A percentile compares a stretch with the other conserved stretches of the same genome.
phyloP scores from a whole-genome alignment of 2,888 invertebrate species.

The Cheilosia scutellata region DNA sequence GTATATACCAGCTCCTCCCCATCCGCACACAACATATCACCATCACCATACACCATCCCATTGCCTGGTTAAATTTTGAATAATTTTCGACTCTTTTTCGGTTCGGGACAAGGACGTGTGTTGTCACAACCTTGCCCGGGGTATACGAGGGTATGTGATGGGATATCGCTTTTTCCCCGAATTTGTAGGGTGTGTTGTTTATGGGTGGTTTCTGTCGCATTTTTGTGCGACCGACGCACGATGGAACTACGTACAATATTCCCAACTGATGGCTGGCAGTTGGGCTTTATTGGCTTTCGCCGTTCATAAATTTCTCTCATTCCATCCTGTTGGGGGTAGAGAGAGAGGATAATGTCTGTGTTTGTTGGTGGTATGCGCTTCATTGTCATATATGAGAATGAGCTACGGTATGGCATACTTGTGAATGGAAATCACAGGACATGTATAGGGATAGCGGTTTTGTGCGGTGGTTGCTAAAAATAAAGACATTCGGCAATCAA shows the following conservation, averaged over 20 bases:
- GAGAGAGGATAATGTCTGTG: conserved; percentile 54
- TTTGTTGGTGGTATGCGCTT: conserved; percentile 12
- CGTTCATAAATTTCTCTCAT: conserved; percentile 68
- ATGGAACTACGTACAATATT: conserved; percentile 9
- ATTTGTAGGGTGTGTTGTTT: conserved; percentile 63
- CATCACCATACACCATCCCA: background rate
- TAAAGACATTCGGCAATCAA: conserved; percentile 71
- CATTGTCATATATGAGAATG: conserved; percentile 47
- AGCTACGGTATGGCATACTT: conserved; percentile 35
- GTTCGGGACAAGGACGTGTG: conserved; percentile 58
- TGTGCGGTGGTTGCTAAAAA: conserved; percentile 48
- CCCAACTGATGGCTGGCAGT: conserved; percentile 57
- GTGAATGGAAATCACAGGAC: conserved; percentile 28
- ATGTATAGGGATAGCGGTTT: background rate
- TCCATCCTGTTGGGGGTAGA: conserved; percentile 26
- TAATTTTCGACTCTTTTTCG: conserved; percentile 64
- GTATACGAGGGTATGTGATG: conserved; percentile 24
- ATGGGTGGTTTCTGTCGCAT: conserved; percentile 54
- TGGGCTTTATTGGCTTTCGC: conserved; percentile 70
- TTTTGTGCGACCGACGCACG: conserved; percentile 1
- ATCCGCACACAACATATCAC: conserved; percentile 19
- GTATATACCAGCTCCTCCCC: background rate
- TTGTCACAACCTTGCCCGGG: conserved; percentile 50
- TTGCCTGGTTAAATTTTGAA: conserved; percentile 66
- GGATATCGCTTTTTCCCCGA: conserved; percentile 14